Evolutionary conservation across 1,140 invertebrate genomes (phyloP), one percentile per base, ranked within the genome.

Genomic region (Lerema accius): DNA sequence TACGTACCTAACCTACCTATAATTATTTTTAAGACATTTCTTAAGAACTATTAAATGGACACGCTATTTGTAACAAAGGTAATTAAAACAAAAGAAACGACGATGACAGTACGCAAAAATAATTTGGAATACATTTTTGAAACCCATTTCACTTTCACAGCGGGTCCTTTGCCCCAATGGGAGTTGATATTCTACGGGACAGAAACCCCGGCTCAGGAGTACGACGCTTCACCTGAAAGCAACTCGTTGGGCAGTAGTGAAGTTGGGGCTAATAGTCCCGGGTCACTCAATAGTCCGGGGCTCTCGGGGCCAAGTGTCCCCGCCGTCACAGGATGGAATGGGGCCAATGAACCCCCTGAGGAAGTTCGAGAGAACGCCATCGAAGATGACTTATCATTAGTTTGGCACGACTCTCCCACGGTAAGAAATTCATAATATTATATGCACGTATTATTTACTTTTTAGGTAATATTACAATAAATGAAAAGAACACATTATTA

Each of bases 181-280:
- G 93, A 94, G 73, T 84, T 97, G 67, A 94, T 96, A 69, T 92
- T 96, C 84, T 95, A 96, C 81, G 96, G 96, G 16, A 97, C 96
- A 7, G 92, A 94, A 61, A 88, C 90, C 1, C 92, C 93, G n/a
- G 90, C 93, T 10, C 92, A 93, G 61, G 90, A 91, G 14, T 82
- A 89, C 50, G 91, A 92, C 45, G 81, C 76, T 11, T 79, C 80
- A 3, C 78, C 76, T 0, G 84, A 87, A 37, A 79, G 53, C 35
- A 79, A 81, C 42, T 69, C 72, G 0, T 23, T 75, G 42, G 71
- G 67, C 19, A 68, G 59, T 3, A 45, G 56, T 14, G 40, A 39
- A n/a, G 45, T 32, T 19, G 37, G 46, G 13, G 43, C n/a, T 11
- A n/a, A 46, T 48, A 23, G 40, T 53, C 46, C 11, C 9, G 26